These are phyloP conservation scores for Himalopsyche kuldschensis DNA, from an alignment of 2,888 invertebrate genomes.

Conservation along the genomic window DNA sequence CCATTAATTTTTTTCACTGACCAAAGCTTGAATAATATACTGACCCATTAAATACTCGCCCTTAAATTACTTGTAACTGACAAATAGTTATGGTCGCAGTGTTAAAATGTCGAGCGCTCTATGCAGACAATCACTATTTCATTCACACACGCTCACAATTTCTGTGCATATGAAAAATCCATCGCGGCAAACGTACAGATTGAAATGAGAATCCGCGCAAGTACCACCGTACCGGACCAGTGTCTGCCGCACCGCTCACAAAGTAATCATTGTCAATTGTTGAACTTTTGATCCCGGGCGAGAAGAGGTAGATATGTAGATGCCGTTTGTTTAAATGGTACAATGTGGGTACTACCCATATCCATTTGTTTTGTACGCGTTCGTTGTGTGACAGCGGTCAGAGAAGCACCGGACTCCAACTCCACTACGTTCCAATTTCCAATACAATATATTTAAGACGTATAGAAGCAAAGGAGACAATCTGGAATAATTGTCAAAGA, in stretches of 20 bases:
- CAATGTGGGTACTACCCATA: neutral
- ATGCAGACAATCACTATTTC: neutral
- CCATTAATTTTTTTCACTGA: too few relatives aligned
- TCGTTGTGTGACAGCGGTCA: neutral
- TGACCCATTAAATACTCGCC: too few relatives aligned
- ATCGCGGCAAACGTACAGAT: neutral
- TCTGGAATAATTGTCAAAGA: too few relatives aligned
- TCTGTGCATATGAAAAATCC: neutral
- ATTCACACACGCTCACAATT: neutral
- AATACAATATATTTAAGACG: too few relatives aligned
- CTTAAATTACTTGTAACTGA: too few relatives aligned
- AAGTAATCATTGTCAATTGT: slow-evolving; percentile 27
- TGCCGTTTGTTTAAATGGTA: neutral
- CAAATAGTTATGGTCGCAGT: neutral
- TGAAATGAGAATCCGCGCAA: neutral
- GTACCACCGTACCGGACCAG: neutral
- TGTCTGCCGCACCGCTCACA: slow-evolving; percentile 7
- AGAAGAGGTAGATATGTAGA: neutral
- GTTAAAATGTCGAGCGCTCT: neutral
- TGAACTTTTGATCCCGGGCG: slow-evolving; percentile 21
- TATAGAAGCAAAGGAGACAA: too few relatives aligned
- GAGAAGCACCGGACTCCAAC: neutral
- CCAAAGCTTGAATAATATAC: too few relatives aligned
- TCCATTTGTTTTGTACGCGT: neutral
- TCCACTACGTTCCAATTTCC: neutral